Evolutionary conservation across 2,888 invertebrate genomes (phyloP), one percentile per base, ranked within the genome.

Genomic region (Nymphalis c-album): DNA sequence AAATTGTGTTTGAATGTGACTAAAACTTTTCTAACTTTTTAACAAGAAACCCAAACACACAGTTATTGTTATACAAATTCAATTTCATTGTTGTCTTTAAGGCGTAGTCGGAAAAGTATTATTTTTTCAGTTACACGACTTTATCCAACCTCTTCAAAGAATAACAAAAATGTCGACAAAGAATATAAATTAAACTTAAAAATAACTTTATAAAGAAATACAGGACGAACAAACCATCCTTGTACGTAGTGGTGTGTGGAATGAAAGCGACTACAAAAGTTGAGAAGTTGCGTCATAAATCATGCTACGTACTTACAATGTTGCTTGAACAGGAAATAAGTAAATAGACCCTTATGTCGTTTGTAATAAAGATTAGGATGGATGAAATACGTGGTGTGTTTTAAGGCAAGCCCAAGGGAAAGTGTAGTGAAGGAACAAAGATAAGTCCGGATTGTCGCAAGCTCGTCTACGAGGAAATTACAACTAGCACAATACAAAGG

Each of bases 371-470:
- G 73, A 68, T 70, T 67, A 61, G 47, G 2, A 47, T 13, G 48
- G 69, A 45, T 72, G 83, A 67, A 75, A 63, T 70, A 61, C 7
- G 46, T 74, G 68, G 61, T 75, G 80, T 78, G 79, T 77, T 72
- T 75, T 70, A 77, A 71, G 75, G 73, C 72, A 68, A 77, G 83
- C 87, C 86, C 87, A 82, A 81, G 88, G 88, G 89, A 90, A 90
- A 90, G 88, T 90, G 88, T 89, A 88, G 87, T 85, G 86, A 87
- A 85, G 88, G 84, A 87, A 90, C 89, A 87, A 85, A 85, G 90
- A 90, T 90, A 89, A 90, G 88, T 81, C 87, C 81, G 86, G 87
- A 90, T 90, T 90, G 90, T 89, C 85, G 83, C 82, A 74, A 80
- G 73, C 81, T 85, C 82, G 86, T 84, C 87, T 85, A 79, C 74